Percentiles rank a stretch among this genome's conserved stretches.
Conservation (phyloP, 2,113 vertebrate species). For the Plotosus lineatus region DNA sequence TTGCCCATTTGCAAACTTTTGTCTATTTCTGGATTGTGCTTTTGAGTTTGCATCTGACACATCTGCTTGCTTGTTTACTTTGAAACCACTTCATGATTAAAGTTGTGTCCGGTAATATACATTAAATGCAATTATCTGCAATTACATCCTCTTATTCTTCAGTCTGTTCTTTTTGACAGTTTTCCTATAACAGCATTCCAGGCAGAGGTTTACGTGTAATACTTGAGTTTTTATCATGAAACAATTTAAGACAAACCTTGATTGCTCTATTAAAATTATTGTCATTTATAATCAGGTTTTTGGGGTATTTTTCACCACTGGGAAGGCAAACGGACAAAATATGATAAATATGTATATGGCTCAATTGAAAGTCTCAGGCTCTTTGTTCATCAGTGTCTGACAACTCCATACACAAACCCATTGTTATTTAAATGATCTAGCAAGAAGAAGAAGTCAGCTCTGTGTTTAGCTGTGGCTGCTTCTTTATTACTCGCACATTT, state of each 20-base stretch:
- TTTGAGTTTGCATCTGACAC: too few species aligned
- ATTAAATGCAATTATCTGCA: too few species aligned
- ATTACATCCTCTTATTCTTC: too few species aligned
- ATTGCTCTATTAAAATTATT: too few species aligned
- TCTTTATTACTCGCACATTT: conserved; percentile 15
- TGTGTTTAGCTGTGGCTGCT: background rate
- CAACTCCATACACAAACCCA: background rate
- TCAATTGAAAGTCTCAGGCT: background rate
- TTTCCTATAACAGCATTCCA: background rate
- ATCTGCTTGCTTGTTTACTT: too few species aligned
- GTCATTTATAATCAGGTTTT: too few species aligned
- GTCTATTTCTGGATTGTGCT: too few species aligned
- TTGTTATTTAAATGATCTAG: background rate
- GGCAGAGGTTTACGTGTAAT: background rate
- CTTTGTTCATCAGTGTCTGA: conserved; percentile 13
- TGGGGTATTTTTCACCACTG: background rate
- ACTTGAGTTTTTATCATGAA: background rate
- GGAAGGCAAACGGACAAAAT: background rate
- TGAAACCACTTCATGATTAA: too few species aligned
- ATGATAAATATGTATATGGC: background rate
- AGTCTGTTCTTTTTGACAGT: too few species aligned
- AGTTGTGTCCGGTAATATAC: too few species aligned
- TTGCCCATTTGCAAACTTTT: too few species aligned
- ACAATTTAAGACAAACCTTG: background rate
- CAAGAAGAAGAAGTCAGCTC: conserved; percentile 12